Percentiles rank a stretch among this genome's conserved stretches.
These are phyloP conservation scores for Aromia moschata DNA, from an alignment of 2,888 invertebrate species.

Conservation along the genomic window DNA sequence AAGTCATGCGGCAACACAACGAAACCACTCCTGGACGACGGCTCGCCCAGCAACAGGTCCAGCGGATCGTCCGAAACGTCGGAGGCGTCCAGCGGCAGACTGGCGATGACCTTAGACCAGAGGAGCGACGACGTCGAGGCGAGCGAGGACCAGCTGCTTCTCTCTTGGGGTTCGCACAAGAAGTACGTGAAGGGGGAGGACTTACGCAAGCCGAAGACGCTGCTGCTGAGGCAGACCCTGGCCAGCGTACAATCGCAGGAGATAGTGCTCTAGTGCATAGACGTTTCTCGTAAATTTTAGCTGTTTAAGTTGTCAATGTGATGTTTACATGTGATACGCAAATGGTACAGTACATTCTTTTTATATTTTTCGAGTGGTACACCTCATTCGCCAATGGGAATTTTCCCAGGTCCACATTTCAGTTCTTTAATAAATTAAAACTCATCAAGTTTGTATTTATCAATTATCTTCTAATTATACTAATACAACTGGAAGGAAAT, in stretches of 20 bases:
- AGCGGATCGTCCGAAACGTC: constrained; percentile 65
- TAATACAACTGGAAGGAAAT: too few species aligned
- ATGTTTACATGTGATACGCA: constrained; percentile 25
- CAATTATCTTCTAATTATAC: too few species aligned
- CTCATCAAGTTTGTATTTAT: too few species aligned
- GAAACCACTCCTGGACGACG: constrained; percentile 53
- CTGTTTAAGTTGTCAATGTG: constrained; percentile 24
- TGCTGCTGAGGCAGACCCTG: constrained; percentile 49
- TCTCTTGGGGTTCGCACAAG: constrained; percentile 67
- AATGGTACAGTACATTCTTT: not conserved
- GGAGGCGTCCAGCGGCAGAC: constrained; percentile 57
- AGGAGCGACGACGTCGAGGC: constrained; percentile 38
- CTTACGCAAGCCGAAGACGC: constrained; percentile 37
- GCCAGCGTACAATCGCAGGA: constrained; percentile 53
- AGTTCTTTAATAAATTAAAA: too few species aligned
- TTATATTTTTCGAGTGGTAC: constrained; percentile 1
- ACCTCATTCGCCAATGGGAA: not conserved
- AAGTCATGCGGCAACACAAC: constrained; percentile 45
- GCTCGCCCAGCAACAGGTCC: constrained; percentile 51
- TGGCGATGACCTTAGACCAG: constrained; percentile 61
- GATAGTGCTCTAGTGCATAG: constrained; percentile 53
- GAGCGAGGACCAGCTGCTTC: constrained; percentile 63
- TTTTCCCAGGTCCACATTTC: too few species aligned
- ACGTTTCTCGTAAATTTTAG: constrained; percentile 1
- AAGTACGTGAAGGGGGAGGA: constrained; percentile 47